Conservation (phyloP, 1,140 invertebrate genomes). For the Apocrypta bakeri region DNA sequence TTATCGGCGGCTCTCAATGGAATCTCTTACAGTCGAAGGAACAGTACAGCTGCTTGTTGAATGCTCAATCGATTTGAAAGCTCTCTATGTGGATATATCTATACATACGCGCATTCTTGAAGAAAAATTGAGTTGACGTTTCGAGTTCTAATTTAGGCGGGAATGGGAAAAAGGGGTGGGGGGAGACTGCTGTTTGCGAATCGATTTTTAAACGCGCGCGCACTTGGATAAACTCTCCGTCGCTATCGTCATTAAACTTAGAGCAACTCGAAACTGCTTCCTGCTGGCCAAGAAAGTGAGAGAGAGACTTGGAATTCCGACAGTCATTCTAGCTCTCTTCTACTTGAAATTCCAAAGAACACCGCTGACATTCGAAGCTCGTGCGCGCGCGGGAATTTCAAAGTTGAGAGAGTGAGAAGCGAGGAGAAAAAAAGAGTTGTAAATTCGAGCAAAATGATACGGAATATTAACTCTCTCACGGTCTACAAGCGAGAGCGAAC, state of each 20-base stretch:
- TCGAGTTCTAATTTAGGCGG: not conserved
- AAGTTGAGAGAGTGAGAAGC: not conserved
- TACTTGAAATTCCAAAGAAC: conserved; percentile 22
- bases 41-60: not conserved
- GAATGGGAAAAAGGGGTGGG: too few species aligned
- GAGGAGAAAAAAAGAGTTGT: not conserved
- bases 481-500: not conserved
- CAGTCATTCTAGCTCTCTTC: not conserved
- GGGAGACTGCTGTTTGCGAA: not conserved
- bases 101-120: not conserved
- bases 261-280: not conserved
- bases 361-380: conserved; percentile 14
- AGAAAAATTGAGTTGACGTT: not conserved
- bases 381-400: not conserved
- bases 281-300: not conserved
- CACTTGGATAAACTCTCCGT: not conserved
- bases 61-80: not conserved
- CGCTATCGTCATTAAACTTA: conserved; percentile 9
- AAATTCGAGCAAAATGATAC: conserved; percentile 25
- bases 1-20: not conserved
- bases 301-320: conserved; percentile 16
- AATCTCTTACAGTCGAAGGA: conserved; percentile 1
- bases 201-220: not conserved
- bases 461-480: conserved; percentile 13
- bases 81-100: too few species aligned